Conservation (phyloP, 2,113 vertebrate genomes). For the Arvicanthis niloticus region DNA sequence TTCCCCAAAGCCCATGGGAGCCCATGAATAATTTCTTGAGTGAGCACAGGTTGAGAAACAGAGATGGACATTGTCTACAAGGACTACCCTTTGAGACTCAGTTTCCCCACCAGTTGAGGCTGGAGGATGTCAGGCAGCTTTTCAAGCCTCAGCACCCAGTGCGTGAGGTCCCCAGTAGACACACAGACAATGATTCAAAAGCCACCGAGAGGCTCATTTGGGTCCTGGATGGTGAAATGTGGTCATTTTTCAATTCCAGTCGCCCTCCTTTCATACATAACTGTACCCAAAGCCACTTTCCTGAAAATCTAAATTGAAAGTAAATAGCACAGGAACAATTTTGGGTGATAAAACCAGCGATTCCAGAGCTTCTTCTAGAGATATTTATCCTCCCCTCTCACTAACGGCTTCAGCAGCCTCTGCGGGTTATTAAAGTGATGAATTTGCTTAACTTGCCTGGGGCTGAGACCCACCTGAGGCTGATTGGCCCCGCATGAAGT, state of each 20-base stretch:
- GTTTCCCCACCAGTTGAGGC: neutral
- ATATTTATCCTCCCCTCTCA: conserved; percentile 87
- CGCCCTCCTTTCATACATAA: conserved; percentile 76
- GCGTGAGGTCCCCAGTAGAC: neutral
- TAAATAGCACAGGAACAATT: conserved; percentile 86
- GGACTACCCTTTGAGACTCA: neutral
- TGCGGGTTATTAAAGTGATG: conserved; percentile 85
- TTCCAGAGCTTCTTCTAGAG: conserved; percentile 84
- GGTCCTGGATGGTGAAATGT: conserved; percentile 70
- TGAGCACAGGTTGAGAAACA: neutral
- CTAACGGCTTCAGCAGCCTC: conserved; percentile 83
- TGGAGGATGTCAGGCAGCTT: neutral
- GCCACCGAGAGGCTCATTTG: conserved; percentile 48
- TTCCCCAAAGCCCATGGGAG: neutral
- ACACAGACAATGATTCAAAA: neutral
- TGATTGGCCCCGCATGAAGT: conserved; percentile 76
- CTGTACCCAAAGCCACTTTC: conserved; percentile 82
- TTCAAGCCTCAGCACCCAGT: neutral
- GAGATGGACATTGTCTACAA: neutral
- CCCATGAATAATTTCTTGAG: neutral
- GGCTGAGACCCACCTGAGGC: conserved; percentile 76
- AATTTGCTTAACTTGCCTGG: conserved; percentile 85
- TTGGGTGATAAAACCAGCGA: conserved; percentile 85
- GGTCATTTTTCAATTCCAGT: conserved; percentile 83
- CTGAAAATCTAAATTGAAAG: conserved; percentile 88